Evolutionary conservation across 2,888 invertebrate genomes (phyloP), one percentile per base, ranked within the genome.

Genomic region (Argyra leucocephala): DNA sequence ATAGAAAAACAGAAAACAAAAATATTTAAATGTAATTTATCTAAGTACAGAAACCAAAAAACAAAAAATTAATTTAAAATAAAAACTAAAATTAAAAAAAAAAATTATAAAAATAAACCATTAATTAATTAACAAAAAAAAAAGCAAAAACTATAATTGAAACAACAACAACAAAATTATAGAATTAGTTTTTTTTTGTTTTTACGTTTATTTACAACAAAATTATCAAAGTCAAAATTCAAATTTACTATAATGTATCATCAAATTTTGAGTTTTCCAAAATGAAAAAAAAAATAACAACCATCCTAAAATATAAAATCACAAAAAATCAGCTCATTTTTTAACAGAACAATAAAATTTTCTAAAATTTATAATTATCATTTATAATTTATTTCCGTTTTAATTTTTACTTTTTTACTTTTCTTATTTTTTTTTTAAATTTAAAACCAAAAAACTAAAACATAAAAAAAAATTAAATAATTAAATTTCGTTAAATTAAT

Each of bases 11-110:
- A 21, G 37, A 62, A 26, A 62, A 62, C 3, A 61, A 18, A 26
- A 62, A 62, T 31, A 62, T 26, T 62, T 36, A 23, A 63, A 22
- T 31, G 57, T 48, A 36, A 31, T 36, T 62, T 62, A 36, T 48
- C 63, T 48, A 22, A 18, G 12, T 37, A 36, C 57, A 31, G n/a
- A 37, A 63, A 37, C 37, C 1, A 22, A 63, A 63, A 36, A 62
- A 62, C 24, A 10, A 62, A 62, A 15, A 23, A 62, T 22, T 9
- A 62, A 26, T 36, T 21, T 26, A 22, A 9, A 22, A 65, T 21
- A 62, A 66, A 64, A 68, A 61, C 68, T 63, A 63, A 64, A 69
- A 64, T 48, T 67, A 64, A 66, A 58, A 63, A 58, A 61, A 24
- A 65, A 61, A 61, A 66, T 22, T 21, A 22, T 62, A 24, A 62